phyloP scores from a whole-genome alignment of 2,113 vertebrate species.

The Marmota monax region DNA sequence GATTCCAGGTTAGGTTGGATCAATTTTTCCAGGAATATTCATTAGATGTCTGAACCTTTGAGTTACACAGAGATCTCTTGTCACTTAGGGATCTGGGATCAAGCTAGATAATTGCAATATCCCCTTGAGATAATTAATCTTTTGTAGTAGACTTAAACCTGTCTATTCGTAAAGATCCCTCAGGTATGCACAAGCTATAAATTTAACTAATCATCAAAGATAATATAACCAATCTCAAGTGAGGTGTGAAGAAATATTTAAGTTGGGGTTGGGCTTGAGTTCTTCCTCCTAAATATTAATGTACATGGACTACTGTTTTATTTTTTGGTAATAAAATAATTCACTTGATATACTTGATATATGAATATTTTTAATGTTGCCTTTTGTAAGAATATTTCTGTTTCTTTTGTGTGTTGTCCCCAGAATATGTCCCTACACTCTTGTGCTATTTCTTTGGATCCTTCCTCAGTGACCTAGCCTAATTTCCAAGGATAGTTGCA shows the following conservation, averaged over 20 bases:
- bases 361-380: background rate
- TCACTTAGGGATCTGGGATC: constrained; percentile 19
- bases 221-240: background rate
- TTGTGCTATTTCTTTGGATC: constrained; percentile 65
- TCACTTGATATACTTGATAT: background rate
- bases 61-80: background rate
- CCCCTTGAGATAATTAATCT: background rate
- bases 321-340: background rate
- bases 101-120: constrained; percentile 42
- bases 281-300: background rate
- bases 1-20: background rate
- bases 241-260: background rate
- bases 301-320: background rate
- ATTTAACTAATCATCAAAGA: constrained; percentile 50
- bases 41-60: background rate
- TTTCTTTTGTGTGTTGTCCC: constrained; percentile 45
- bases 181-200: background rate
- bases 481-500: constrained; percentile 76
- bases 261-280: background rate
- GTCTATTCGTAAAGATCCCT: constrained; percentile 38
- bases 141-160: constrained; percentile 9
- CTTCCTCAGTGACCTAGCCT: constrained; percentile 79
- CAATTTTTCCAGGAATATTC: background rate
- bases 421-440: constrained; percentile 43
- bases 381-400: constrained; percentile 21